phyloP scores from a whole-genome alignment of 1,140 invertebrate species.

The Lepidurus couesii region DNA sequence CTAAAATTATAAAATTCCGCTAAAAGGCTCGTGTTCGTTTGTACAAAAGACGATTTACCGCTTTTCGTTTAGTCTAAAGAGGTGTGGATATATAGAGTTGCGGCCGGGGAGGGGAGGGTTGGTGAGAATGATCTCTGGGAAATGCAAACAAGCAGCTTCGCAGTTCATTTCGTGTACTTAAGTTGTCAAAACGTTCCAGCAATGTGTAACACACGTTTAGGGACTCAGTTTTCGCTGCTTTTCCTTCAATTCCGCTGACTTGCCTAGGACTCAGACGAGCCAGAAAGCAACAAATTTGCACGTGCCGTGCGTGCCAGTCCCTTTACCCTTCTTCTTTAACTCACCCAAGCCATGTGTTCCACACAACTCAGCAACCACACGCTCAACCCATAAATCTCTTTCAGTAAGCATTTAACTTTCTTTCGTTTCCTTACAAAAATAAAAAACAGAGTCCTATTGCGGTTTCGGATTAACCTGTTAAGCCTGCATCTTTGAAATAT shows the following conservation, averaged over 20 bases:
- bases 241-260: background rate
- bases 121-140: background rate
- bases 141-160: conserved; percentile 1
- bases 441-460: background rate
- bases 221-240: background rate
- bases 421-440: background rate
- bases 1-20: too few relatives aligned
- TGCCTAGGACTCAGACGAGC: background rate
- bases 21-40: too few relatives aligned
- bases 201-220: conserved; percentile 14
- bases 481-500: too few relatives aligned
- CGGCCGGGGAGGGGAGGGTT: background rate
- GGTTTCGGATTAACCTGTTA: background rate
- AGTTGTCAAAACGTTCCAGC: conserved; percentile 14
- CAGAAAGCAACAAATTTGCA: conserved; percentile 13
- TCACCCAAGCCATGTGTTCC: background rate
- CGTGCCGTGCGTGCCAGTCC: conserved; percentile 20
- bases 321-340: background rate
- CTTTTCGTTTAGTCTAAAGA: background rate
- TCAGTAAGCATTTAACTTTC: background rate
- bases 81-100: background rate
- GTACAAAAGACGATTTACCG: too few relatives aligned
- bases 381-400: conserved; percentile 1
- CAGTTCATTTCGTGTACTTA: conserved; percentile 19
- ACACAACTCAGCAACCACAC: conserved; percentile 16